A percentile compares a stretch with the other conserved stretches of the same genome.
Conservation (phyloP, 92 coral and sea anemone species). For the Porites cylindrica region DNA sequence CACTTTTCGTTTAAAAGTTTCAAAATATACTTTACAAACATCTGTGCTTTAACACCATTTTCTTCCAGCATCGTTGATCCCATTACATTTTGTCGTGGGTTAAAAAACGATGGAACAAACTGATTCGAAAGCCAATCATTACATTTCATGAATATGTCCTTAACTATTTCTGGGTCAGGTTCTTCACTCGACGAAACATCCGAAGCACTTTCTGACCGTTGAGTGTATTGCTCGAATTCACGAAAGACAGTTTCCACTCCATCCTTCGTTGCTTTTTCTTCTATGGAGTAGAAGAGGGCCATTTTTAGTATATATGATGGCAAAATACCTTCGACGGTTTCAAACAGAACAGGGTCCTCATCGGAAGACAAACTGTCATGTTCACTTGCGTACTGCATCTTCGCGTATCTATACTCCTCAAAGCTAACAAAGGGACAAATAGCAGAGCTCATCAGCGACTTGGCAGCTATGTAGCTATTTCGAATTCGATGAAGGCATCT, state of each 20-base stretch:
- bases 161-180: constrained; percentile 44
- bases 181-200: constrained; percentile 10
- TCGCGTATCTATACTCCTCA: constrained; percentile 36
- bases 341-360: constrained; percentile 39
- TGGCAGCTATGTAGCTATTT: constrained; percentile 62
- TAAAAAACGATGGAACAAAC: constrained; percentile 59
- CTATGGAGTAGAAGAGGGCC: constrained; percentile 56
- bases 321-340: constrained; percentile 33
- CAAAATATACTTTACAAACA: constrained; percentile 37
- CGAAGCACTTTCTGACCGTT: constrained; percentile 10
- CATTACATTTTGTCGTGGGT: constrained; percentile 55
- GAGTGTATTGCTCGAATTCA: constrained; percentile 1
- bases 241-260: constrained; percentile 41
- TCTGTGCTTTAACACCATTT: constrained; percentile 30
- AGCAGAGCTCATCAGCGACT: constrained; percentile 47
- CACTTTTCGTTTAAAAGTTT: constrained; percentile 34
- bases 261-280: constrained; percentile 55
- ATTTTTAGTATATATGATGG: constrained; percentile 60
- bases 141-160: constrained; percentile 44
- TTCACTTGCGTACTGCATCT: constrained; percentile 40
- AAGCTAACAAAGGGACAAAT: constrained; percentile 59
- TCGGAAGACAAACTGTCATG: constrained; percentile 35
- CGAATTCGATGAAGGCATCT: constrained; percentile 49
- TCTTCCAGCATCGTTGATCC: constrained; percentile 42
- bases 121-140: constrained; percentile 52